A percentile compares a stretch with the other conserved stretches of the same genome.
Evolutionary conservation across 1,140 invertebrate genomes (phyloP).

Genomic region (Brachionus plicatilis): DNA sequence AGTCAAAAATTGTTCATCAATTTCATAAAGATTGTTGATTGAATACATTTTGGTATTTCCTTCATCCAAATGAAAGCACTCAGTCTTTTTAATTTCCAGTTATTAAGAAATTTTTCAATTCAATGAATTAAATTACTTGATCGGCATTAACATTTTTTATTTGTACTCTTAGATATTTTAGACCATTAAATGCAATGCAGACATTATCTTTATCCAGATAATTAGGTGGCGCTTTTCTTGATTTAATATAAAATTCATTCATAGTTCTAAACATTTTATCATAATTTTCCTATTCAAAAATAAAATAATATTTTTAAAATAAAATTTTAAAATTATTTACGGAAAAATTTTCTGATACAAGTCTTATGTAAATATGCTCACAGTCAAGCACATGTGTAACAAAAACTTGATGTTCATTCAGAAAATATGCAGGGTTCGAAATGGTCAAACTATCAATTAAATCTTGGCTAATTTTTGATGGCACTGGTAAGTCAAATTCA

Average conservation of each 20-base stretch:
- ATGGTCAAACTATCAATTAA: neutral
- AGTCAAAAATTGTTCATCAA: constrained; percentile 2
- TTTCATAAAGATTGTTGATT: neutral
- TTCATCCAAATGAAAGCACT: constrained; percentile 28
- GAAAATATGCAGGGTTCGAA: constrained; percentile 13
- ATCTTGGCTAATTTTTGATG: neutral
- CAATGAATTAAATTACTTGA: neutral
- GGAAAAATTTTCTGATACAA: constrained; percentile 4
- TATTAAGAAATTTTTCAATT: neutral
- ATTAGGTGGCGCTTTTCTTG: neutral
- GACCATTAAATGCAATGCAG: neutral
- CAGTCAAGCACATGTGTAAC: neutral
- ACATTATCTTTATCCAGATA: neutral
- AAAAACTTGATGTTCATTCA: neutral
- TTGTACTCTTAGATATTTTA: neutral
- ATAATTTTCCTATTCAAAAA: neutral
- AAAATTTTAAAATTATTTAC: neutral
- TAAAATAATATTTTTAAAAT: neutral
- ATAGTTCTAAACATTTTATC: constrained; percentile 5
- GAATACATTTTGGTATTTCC: neutral
- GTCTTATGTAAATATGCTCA: neutral
- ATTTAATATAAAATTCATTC: constrained; percentile 16
- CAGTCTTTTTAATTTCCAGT: neutral
- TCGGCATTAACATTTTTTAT: neutral
- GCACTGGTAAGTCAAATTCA: neutral